These are phyloP conservation scores for Entomobrya multifasciata DNA, from an alignment of 2,888 invertebrate species.

Conservation along the genomic window DNA sequence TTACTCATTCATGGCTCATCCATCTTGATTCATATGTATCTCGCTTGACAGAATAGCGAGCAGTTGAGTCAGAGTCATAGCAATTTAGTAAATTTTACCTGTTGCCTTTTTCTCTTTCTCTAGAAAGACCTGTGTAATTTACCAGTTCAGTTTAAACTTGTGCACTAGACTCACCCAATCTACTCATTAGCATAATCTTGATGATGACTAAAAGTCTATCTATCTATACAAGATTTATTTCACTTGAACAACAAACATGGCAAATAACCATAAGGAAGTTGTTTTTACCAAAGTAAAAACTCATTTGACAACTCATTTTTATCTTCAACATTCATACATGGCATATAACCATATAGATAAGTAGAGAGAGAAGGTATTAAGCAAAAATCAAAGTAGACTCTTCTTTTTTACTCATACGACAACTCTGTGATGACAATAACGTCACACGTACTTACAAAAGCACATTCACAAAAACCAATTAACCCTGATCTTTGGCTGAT, in stretches of 20 bases:
- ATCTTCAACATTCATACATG: no score
- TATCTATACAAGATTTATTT: neutral
- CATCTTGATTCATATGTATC: no score
- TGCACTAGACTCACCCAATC: neutral
- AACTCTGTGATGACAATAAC: slow-evolving; percentile 8
- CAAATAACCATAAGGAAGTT: slow-evolving; percentile 8
- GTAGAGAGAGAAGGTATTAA: no score
- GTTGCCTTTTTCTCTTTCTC: neutral
- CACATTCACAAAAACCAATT: slow-evolving; percentile 38
- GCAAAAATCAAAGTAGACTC: no score
- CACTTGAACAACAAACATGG: neutral
- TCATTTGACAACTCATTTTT: slow-evolving; percentile 23
- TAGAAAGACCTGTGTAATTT: neutral
- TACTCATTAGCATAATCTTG: slow-evolving; percentile 2
- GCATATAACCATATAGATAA: neutral
- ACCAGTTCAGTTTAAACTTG: neutral
- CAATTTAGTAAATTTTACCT: neutral
- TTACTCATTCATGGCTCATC: no score
- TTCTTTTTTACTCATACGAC: neutral
- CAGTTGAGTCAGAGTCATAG: neutral
- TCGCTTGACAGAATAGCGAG: neutral
- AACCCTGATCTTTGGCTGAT: slow-evolving; percentile 37
- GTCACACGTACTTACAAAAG: slow-evolving; percentile 21
- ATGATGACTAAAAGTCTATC: neutral
- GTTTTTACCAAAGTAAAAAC: neutral